Evolutionary conservation across 2,888 invertebrate species (phyloP), one percentile per base, ranked within the genome.

Genomic region (Hemistola chrysoprasaria): DNA sequence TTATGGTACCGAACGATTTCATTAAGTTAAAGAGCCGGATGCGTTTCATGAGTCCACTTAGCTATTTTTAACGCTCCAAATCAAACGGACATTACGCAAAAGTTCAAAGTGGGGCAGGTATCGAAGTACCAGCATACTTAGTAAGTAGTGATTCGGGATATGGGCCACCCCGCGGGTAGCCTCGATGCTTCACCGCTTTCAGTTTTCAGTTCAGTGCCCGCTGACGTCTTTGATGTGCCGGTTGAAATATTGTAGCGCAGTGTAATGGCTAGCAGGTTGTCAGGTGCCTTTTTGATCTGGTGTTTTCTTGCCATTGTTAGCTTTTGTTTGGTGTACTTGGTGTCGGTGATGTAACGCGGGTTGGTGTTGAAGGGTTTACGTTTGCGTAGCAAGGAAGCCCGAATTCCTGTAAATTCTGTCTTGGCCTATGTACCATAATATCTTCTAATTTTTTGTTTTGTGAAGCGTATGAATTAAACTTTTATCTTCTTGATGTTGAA

Each of bases 181-280:
- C 50, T 52, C 49, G 41, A 46, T 46, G 36, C 45, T 50, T 45
- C 40, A 47, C 50, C 61, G 66, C 63, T 57, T 70, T 68, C 69
- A 66, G 71, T 71, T 74, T 79, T 79, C 75, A 78, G 78, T 73
- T 74, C 76, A 79, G 65, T 71, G 72, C 59, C 59, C 69, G 63
- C 58, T 53, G 61, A 63, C 50, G 62, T 64, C 79, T 84, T 85
- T 84, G 84, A 85, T 77, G 78, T 78, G 61, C 56, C 64, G 65
- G 64, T 53, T 79, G 73, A 77, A 76, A 76, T 74, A 77, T 71
- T 71, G 71, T 71, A 68, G 70, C 67, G 69, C 65, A 65, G 59
- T 63, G 60, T 69, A 66, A 64, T 59, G 53, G 59, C 44, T 56
- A 53, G 48, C 51, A 55, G 53, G 54, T 45, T 55, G 62, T 49